Evolutionary conservation across 2,113 vertebrate species (phyloP), one percentile per base, ranked within the genome.

Genomic region (Platichthys stellatus): DNA sequence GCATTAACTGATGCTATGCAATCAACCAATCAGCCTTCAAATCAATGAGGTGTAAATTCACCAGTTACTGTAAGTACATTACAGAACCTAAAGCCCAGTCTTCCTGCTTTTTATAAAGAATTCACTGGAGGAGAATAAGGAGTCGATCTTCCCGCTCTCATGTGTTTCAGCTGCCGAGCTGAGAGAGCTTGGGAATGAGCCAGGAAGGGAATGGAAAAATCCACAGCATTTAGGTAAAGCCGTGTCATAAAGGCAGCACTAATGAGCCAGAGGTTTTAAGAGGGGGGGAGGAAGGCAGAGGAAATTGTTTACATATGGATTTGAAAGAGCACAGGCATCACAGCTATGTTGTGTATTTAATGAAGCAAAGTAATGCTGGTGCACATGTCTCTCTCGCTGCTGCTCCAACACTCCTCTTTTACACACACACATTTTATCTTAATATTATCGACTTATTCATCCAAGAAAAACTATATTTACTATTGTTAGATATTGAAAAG

Each of bases 281-380:
- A 90, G 81, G 81, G 80, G 60, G 63, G 69, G 65, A 49, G 71
- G 69, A 59, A 81, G 84, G n/a, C 70, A 51, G 70, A 82, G 89
- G 89, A 91, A 90, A 86, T 92, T 81, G 80, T 93, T 94, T 92
- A 88, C 85, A 92, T 94, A 94, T 94, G 94, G 92, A 93, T 92
- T 87, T 91, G 85, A 90, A 89, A 92, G 84, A 84, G 84, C 83
- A 82, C 86, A 87, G 88, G 81, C 90, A 91, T 91, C 89, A 81
- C 81, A 89, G 81, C 86, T 86, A 91, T 82, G 82, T 77, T 85
- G 61, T 40, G 73, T 83, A 89, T 84, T 87, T 88, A 89, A 85
- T 74, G 63, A 89, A 86, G 84, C 75, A 72, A 81, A 84, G 72
- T 86, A 83, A 80, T 72, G 76, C 69, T 49, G 54, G 63, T 47